Conservation (phyloP, 1,140 invertebrate genomes). For the Andrena cerasifolii region DNA sequence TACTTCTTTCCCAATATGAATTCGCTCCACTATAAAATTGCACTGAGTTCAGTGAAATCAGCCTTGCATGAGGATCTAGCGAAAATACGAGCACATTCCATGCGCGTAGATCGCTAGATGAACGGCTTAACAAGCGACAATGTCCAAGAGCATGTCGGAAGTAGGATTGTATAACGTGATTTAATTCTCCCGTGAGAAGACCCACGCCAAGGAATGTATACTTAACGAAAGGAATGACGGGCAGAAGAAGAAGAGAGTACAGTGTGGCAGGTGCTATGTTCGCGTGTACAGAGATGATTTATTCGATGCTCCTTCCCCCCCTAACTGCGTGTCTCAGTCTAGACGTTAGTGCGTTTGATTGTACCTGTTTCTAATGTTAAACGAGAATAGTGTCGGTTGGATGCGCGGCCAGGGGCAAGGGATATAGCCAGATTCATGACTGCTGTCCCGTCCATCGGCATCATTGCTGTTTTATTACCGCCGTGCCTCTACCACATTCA, state of each 20-base stretch:
- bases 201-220: neutral
- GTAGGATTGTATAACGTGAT: neutral
- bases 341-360: conserved; percentile 69
- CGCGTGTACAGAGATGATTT: neutral
- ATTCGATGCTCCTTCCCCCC: conserved; percentile 55
- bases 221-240: neutral
- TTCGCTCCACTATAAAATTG: no score
- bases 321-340: conserved; percentile 45
- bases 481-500: conserved; percentile 76
- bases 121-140: neutral
- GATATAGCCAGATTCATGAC: conserved; percentile 77
- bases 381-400: conserved; percentile 77
- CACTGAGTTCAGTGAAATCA: no score
- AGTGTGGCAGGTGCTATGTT: neutral
- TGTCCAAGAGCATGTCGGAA: neutral
- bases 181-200: neutral
- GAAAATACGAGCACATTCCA: no score
- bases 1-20: no score
- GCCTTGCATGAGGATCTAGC: neutral
- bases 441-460: conserved; percentile 79
- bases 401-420: conserved; percentile 75
- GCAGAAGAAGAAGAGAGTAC: neutral
- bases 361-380: conserved; percentile 78
- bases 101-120: no score
- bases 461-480: conserved; percentile 78